These are phyloP conservation scores for Esox niger DNA, from an alignment of 2,113 vertebrate genomes.

Conservation along the genomic window DNA sequence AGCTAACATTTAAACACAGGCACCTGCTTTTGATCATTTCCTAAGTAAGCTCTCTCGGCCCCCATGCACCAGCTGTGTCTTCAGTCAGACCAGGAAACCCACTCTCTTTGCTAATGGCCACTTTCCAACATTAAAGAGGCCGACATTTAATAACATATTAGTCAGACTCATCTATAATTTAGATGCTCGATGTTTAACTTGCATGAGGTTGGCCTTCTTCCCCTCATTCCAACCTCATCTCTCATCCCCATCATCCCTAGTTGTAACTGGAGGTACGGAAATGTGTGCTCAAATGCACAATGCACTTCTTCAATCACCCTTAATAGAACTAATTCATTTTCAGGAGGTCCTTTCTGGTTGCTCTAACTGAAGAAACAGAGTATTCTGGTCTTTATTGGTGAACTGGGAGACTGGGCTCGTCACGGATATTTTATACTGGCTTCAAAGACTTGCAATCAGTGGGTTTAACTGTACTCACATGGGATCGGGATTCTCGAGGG, in stretches of 20 bases:
- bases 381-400: not conserved
- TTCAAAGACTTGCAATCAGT: not conserved
- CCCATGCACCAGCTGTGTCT: not conserved
- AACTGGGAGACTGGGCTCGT: not conserved
- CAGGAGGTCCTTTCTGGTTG: not conserved
- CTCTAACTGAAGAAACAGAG: not conserved
- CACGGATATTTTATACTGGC: not conserved
- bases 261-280: not conserved
- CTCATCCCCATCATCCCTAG: not conserved
- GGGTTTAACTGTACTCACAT: constrained; percentile 77
- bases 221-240: not conserved
- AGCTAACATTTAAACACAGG: not conserved
- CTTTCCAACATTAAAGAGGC: constrained; percentile 7
- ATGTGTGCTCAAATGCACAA: too few species aligned
- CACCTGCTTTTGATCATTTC: not conserved
- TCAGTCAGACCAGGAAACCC: not conserved
- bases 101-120: constrained; percentile 10
- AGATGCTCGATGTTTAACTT: constrained; percentile 16
- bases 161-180: constrained; percentile 16
- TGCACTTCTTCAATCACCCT: constrained; percentile 17
- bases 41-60: not conserved
- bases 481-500: constrained; percentile 93
- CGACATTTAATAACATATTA: constrained; percentile 33
- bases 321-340: not conserved
- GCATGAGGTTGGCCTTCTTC: constrained; percentile 3